Base-by-base conservation (phyloP, 2,113 vertebrate genomes). In the Irena cyanogastra region DNA sequence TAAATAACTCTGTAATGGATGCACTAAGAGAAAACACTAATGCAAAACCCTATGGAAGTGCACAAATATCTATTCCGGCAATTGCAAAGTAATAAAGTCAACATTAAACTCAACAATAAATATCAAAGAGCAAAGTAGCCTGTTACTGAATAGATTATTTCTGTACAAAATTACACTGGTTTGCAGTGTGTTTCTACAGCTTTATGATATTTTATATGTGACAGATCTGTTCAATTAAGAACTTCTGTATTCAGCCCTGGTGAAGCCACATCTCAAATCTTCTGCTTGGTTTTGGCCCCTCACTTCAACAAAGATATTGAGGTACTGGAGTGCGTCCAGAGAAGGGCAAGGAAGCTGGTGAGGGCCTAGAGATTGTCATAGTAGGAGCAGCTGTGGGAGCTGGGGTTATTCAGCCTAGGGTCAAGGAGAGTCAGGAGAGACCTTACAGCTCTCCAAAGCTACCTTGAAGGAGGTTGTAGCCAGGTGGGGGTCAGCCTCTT, bases 301-400 rank as follows among this genome's bases (percentile, higher is more conserved):
- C 10, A 19, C 27, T 41, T 83, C 26, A 69, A 10, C 24, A 54
- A 83, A 61, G 54, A 16, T 12, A 41, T 5, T 49, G 63, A 54
- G 12, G 17, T 31, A 26, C 17, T 35, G 39, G 11, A 31, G 12
- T 1, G 0, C 2, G 0, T 19, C 9, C 47, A 69, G 78, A 47
- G n/a, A 31, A 54, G 11, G 20, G 10, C 14, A 47, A 19, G 14
- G 31, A 14, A 53, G 30, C 4, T 35, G 24, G 11, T 60, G 47
- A 69, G 21, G 16, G 8, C 22, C 13, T 53, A 22, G 47, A 76
- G 39, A 21, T 6, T 26, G 11, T 41, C 31, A 19, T 19, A 11
- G 22, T 18, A 35, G 47, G 24, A 83, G 18, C 21, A 83, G 11
- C 14, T 61, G 26, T 54, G 26, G 11, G 14, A 44, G 13, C 31